These are phyloP conservation scores for Hemiprocne comata DNA, from an alignment of 2,113 vertebrate genomes.

Conservation along the genomic window DNA sequence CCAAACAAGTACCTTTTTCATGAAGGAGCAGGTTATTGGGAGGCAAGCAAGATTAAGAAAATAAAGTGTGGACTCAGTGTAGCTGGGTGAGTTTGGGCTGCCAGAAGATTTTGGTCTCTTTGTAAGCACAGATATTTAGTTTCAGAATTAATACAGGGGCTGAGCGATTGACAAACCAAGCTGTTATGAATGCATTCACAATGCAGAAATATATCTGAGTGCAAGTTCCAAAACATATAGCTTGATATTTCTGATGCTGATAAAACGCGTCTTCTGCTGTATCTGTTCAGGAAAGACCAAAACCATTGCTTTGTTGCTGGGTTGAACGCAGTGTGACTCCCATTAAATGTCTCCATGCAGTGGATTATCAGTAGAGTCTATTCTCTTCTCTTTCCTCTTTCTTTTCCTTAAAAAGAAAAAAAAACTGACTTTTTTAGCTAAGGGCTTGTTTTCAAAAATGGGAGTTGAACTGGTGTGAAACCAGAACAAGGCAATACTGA, in stretches of 20 bases:
- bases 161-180: background rate
- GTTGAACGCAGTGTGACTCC: background rate
- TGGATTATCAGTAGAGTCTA: background rate
- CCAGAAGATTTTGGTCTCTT: conserved; percentile 28
- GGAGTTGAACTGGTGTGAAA: background rate
- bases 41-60: background rate
- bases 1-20: background rate
- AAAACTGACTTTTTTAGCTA: background rate
- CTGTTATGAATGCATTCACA: background rate
- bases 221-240: background rate
- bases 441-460: background rate
- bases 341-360: background rate
- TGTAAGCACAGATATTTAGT: background rate
- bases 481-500: background rate
- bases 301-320: background rate
- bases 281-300: background rate
- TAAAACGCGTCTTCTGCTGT: background rate
- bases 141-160: conserved; percentile 17
- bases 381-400: background rate
- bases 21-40: background rate
- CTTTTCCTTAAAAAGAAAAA: background rate
- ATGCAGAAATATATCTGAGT: background rate
- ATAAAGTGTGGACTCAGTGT: background rate
- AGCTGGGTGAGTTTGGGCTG: background rate
- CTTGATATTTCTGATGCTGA: background rate